Conservation (phyloP, 2,113 vertebrate genomes). For the Epinephelus fuscoguttatus region DNA sequence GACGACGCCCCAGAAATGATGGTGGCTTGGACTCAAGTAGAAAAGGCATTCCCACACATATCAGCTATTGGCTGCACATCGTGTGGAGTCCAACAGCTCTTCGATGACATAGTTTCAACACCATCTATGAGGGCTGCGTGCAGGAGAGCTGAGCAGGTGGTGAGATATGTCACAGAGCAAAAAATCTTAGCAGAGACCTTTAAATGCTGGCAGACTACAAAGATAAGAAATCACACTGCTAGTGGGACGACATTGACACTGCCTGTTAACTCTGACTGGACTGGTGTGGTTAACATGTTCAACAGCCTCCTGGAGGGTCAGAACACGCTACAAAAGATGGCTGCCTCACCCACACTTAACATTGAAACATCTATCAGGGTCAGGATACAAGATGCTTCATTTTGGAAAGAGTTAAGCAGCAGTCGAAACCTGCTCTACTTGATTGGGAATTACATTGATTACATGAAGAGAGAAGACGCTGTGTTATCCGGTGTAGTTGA, state of each 20-base stretch:
- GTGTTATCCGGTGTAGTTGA: constrained; percentile 51
- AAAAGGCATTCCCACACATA: constrained; percentile 67
- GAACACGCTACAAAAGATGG: constrained; percentile 58
- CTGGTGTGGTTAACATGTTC: constrained; percentile 49
- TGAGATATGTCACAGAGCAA: constrained; percentile 25
- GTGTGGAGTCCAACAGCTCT: constrained; percentile 37
- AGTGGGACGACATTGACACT: constrained; percentile 14
- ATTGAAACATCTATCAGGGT: constrained; percentile 42
- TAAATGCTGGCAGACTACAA: constrained; percentile 32
- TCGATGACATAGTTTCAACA: constrained; percentile 48
- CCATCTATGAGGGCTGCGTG: constrained; percentile 56
- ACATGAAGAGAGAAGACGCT: constrained; percentile 45
- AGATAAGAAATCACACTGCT: constrained; percentile 14
- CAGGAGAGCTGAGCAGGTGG: constrained; percentile 62
- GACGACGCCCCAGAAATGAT: constrained; percentile 58
- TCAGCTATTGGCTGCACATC: constrained; percentile 55
- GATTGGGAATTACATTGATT: constrained; percentile 54
- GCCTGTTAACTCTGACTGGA: constrained; percentile 35
- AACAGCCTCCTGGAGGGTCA: constrained; percentile 59
- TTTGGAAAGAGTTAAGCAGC: constrained; percentile 63
- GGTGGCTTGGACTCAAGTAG: constrained; percentile 58
- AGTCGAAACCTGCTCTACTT: constrained; percentile 52
- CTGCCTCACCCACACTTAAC: constrained; percentile 39
- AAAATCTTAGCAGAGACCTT: constrained; percentile 35
- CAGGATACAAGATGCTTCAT: constrained; percentile 50